These are phyloP conservation scores for Clitarchus hookeri DNA, from an alignment of 2,888 invertebrate species.

Conservation along the genomic window DNA sequence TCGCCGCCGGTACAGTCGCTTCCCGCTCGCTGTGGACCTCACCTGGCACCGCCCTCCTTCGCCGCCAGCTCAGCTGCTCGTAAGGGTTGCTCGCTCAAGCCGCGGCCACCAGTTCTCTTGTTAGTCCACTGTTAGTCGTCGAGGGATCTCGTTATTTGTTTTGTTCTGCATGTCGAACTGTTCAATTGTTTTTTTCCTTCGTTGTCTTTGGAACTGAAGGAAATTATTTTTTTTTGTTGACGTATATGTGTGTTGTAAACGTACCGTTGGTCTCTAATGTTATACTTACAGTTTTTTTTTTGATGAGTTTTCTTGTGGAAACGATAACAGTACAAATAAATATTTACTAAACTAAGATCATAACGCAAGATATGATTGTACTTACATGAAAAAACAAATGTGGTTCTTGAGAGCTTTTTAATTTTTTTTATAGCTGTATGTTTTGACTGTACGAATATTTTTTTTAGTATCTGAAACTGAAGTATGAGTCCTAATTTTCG, in stretches of 20 bases:
- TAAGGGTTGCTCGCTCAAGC: not conserved
- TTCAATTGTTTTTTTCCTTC: not conserved
- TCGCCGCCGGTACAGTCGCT: not conserved
- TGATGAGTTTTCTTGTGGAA: not conserved
- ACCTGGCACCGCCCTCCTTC: not conserved
- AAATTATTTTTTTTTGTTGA: not conserved
- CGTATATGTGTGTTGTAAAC: not conserved
- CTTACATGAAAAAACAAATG: not conserved
- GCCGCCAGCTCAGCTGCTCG: not conserved
- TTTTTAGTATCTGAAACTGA: no score
- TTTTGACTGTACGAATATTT: not conserved
- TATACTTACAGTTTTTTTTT: not conserved
- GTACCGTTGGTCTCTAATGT: not conserved
- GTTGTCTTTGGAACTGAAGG: not conserved
- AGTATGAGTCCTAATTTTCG: no score
- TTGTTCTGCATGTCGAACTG: not conserved
- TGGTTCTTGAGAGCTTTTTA: not conserved
- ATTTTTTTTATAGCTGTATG: not conserved
- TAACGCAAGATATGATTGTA: not conserved
- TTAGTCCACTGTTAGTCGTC: not conserved
- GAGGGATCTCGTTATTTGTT: not conserved
- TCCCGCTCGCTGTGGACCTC: not conserved
- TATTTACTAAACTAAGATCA: not conserved
- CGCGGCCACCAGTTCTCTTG: not conserved
- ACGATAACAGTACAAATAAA: constrained; percentile 6